Base-by-base conservation (phyloP, 2,797 vertebrate species). In the Odontamblyopus lacepedii region DNA sequence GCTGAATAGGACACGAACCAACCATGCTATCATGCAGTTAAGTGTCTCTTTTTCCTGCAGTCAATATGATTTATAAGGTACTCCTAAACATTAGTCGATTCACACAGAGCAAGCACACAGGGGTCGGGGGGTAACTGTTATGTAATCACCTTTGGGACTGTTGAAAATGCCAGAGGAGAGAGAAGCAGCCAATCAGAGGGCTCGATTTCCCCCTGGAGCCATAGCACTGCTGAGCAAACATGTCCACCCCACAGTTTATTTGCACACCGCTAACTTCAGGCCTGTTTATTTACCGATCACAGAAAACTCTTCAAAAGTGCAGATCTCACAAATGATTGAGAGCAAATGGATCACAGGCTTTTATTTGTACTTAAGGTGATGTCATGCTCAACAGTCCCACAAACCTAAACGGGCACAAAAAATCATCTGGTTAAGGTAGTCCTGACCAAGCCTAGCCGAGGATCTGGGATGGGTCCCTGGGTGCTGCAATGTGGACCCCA, bases 181-280 rank as follows among this genome's bases (percentile, higher is more conserved):
- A 59, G 35, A 56, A 69, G 16, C 2, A 77, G 86, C 87, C 81
- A 87, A 88, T 89, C 70, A 60, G 70, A 83, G 50, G 78, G 74
- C 75, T 67, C 5, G 2, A 26, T 87, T 63, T 48, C 30, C 74
- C 73, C 78, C 77, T 29, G 67, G 75, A 83, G 79, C 83, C 78
- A 72, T 85, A 87, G 74, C 78, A 67, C 88, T 69, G 80, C 84
- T 92, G 83, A 85, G 77, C 79, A 92, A 92, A 93, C 81, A 89
- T 81, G 76, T 78, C 80, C 78, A 60, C 63, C 51, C 79, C 44
- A 30, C 71, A 75, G 81, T 90, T 90, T 89, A 80, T 93, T 93
- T 90, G 72, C 50, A 30, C 75, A 26, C 83, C 71, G 76, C 85
- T 85, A 85, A 82, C 75, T 88, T 90, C 87, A 86, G 83, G 78